These are phyloP conservation scores for Plagodis dolabraria DNA, from an alignment of 2,888 invertebrate genomes.

Conservation along the genomic window DNA sequence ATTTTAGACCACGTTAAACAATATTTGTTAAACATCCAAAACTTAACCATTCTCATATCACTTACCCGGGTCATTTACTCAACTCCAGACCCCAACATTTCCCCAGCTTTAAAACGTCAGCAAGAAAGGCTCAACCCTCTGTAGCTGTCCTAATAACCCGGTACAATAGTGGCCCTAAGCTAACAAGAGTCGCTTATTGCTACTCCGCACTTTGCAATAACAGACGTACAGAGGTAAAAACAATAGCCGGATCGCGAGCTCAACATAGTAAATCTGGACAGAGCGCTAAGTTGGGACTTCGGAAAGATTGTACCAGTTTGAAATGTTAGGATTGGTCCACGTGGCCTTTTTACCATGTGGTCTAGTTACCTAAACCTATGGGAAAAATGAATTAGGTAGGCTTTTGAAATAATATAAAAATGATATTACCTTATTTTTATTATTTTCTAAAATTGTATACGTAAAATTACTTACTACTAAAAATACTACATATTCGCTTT, in stretches of 20 bases:
- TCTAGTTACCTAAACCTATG: no score
- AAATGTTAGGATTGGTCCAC: no score
- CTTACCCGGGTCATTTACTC: constrained; percentile 24
- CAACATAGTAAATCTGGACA: constrained; percentile 11
- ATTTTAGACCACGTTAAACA: not conserved
- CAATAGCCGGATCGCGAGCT: constrained; percentile 59
- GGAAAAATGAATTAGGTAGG: no score
- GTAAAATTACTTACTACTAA: no score
- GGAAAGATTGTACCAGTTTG: no score
- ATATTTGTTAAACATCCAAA: constrained; percentile 4
- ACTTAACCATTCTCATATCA: constrained; percentile 18
- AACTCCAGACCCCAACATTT: constrained; percentile 20
- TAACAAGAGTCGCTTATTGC: constrained; percentile 78
- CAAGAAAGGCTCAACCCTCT: constrained; percentile 57
- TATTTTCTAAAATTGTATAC: no score
- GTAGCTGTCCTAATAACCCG: constrained; percentile 74
- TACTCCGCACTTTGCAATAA: constrained; percentile 73
- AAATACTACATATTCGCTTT: no score
- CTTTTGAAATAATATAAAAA: no score
- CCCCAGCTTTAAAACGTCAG: constrained; percentile 39
- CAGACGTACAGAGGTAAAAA: constrained; percentile 66
- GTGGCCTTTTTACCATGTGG: no score
- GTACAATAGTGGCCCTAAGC: constrained; percentile 75
- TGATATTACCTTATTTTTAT: no score
- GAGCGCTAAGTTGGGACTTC: not conserved